phyloP scores from a whole-genome alignment of 2,113 vertebrate species.

The Acrocephalus arundinaceus region DNA sequence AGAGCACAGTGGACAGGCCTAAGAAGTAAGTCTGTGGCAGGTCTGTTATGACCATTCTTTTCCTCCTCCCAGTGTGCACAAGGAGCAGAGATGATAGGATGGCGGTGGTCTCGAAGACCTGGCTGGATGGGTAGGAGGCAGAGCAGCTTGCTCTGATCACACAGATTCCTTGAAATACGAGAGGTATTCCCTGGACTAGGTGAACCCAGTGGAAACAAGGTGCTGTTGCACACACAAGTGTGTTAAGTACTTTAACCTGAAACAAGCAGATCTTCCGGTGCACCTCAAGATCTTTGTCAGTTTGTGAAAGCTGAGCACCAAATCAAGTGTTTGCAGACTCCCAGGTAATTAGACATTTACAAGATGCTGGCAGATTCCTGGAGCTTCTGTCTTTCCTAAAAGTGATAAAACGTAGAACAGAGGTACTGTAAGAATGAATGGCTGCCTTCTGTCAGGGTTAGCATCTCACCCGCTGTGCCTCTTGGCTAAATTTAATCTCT shows the following conservation, averaged over 20 bases:
- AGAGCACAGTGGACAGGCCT: constrained; percentile 62
- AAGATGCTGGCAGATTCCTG: background rate
- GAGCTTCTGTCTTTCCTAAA: background rate
- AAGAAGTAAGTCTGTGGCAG: constrained; percentile 77
- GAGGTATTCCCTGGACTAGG: background rate
- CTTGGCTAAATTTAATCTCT: background rate
- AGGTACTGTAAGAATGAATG: background rate
- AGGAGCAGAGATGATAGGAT: background rate
- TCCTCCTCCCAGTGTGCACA: accelerated
- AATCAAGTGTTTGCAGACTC: background rate
- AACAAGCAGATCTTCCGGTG: accelerated
- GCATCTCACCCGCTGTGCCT: background rate
- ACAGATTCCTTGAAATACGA: background rate
- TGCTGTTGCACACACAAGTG: accelerated
- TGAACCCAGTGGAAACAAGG: background rate
- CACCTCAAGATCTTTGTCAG: background rate
- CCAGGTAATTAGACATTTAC: background rate
- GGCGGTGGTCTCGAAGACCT: accelerated
- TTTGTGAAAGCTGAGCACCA: background rate
- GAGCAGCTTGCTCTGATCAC: background rate
- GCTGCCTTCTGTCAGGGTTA: background rate
- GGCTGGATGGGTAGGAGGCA: background rate
- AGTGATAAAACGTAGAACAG: background rate
- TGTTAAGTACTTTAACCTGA: background rate
- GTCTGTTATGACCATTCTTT: background rate